Evolutionary conservation across 2,113 vertebrate genomes (phyloP), one percentile per base, ranked within the genome.

Genomic region (Carassius gibelio): DNA sequence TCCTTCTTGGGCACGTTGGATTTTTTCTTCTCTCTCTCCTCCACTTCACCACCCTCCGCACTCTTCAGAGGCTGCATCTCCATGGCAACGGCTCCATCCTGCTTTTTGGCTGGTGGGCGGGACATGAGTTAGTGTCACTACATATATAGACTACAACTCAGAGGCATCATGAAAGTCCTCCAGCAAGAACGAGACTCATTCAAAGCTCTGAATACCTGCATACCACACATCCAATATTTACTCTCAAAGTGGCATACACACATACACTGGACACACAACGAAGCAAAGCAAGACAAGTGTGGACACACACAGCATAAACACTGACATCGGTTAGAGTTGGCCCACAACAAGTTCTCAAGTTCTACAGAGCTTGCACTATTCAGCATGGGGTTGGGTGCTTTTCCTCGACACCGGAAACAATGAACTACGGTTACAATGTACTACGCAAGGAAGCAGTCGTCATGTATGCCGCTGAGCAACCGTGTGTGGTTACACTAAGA

Each of bases 41-140:
- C 96, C 83, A 94, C 94, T 90, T 97, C 96, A 1, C 96, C 96
- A 0, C 97, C 97, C 85, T 98, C 97, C 0, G 96, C 96, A 4
- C 96, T 97, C 93, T 97, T 97, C 86, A 98, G 93, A 30, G 97
- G 97, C 89, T 98, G 96, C 97, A 97, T 98, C 90, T 98, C 97
- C 97, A 98, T 97, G 90, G 96, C 96, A 87, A 96, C 96, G 0
- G 96, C 96, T 78, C 96, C 96, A 45, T 96, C 96, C 90, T 96
- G 95, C 91, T 97, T 97, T 95, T 97, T 97, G 89, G 95, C 97
- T 98, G 88, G 30, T 85, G 87, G 82, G 84, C 69, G 85, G 86
- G 87, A 89, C 87, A 86, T 69, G 87, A 89, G 75, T 77, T 72
- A 82, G 85, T 23, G 79, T 88, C 87, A 85, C 84, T 86, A 84